A percentile compares a stretch with the other conserved stretches of the same genome.
These are phyloP conservation scores for Todiramphus chloris DNA, from an alignment of 2,113 vertebrate genomes.

Conservation along the genomic window DNA sequence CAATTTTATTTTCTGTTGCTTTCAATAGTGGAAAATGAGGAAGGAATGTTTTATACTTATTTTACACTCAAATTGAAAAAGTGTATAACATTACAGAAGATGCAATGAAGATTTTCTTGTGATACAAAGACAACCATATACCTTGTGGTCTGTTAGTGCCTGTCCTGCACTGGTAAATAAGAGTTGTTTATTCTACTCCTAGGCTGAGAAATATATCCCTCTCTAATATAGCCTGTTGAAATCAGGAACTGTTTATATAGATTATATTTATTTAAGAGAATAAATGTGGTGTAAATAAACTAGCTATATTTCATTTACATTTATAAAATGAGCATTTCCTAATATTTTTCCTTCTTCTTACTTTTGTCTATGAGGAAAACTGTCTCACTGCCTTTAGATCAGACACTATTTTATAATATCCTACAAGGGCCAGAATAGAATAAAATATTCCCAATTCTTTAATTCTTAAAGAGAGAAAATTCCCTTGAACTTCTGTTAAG, in stretches of 20 bases:
- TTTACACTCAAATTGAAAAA: background rate
- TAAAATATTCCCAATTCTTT: background rate
- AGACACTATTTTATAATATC: background rate
- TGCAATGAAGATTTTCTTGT: background rate
- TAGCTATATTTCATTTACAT: background rate
- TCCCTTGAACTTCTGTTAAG: background rate
- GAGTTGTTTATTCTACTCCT: background rate
- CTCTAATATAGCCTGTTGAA: background rate
- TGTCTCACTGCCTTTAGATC: background rate
- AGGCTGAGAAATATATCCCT: background rate
- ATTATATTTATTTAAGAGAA: background rate
- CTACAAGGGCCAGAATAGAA: background rate
- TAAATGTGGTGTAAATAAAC: background rate
- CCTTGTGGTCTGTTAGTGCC: background rate
- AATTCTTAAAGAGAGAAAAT: background rate
- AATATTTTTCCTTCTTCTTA: background rate
- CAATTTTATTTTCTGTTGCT: background rate
- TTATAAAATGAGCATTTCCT: background rate
- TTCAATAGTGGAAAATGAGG: background rate
- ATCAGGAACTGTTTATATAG: background rate
- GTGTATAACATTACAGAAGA: background rate
- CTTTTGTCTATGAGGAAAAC: background rate
- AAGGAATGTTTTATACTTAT: background rate
- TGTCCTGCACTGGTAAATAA: background rate
- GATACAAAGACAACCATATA: background rate